Base-by-base conservation (phyloP, 2,113 vertebrate species). In the Oreochromis aureus region DNA sequence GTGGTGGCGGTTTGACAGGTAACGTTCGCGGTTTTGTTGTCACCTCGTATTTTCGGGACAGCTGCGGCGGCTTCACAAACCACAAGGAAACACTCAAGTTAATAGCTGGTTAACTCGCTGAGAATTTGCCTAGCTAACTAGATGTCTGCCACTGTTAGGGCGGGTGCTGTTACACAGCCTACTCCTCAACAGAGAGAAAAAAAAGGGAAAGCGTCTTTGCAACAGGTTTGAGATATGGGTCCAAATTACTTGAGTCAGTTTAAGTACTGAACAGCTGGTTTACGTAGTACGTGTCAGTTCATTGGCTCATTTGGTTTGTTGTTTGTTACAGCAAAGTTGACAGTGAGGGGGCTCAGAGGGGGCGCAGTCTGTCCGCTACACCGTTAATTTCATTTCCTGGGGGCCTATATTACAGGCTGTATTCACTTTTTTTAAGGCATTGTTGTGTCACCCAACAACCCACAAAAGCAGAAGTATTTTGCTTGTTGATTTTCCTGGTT, bases 1-100 rank as follows among this genome's bases (percentile, higher is more conserved):
- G 98, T 92, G 98, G 97, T 87, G 97, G 97, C 83, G 98, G 98
- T 12, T 91, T 99, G 96, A 97, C 98, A 97, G 98, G 98, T 99
- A 94, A 94, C 90, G 76, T 79, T 71, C 61, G 71, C 80, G 73
- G 51, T 6, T 36, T 8, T 71, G 82, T 81, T 89, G 4, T 82
- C 59, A 5, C 51, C 9, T 18, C 3, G 15, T 34, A 7, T 15
- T 80, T 54, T 46, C 9, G 3, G 51, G 27, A 46, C 69, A 22
- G 56, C 71, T 27, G 46, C 63, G 1, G 71, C 6, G 27, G 34
- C 41, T 3, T 19, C 32, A 11, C 3, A 11, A 12, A 41, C 2
- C 56, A 36, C 30, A 34, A 27, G 36, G 3, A 82, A 51, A 73
- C 48, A 59, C 22, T 24, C 4, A 16, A 80, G 73, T 71, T 41